A percentile compares a stretch with the other conserved stretches of the same genome.
phyloP scores from a whole-genome alignment of 2,797 vertebrate genomes.

The Eremophila alpestris region DNA sequence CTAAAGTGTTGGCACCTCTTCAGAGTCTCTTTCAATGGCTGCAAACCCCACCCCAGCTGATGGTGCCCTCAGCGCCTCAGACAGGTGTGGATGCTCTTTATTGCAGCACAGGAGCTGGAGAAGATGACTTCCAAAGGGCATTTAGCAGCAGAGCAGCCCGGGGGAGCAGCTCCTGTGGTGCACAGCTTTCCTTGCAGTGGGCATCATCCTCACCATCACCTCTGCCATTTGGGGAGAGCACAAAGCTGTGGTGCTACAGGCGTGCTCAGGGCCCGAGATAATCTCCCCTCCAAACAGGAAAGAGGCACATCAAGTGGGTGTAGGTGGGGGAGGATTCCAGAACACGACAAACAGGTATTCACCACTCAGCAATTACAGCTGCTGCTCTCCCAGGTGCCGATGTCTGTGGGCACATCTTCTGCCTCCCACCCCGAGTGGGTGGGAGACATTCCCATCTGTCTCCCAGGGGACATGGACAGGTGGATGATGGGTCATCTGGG shows the following conservation, averaged over 20 bases:
- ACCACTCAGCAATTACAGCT: not conserved
- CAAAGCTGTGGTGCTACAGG: not conserved
- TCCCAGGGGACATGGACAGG: not conserved
- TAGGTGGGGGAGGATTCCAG: not conserved
- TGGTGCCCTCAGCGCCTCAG: not conserved
- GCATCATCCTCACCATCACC: not conserved
- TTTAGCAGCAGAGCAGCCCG: not conserved
- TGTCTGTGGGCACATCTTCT: not conserved
- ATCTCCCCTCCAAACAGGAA: not conserved
- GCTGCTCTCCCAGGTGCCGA: fast-evolving
- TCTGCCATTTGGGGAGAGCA: not conserved
- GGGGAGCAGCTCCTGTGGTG: not conserved
- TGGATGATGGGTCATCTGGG: no score
- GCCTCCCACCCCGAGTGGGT: not conserved
- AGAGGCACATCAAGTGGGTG: not conserved
- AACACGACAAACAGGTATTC: not conserved
- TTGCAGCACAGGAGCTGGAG: not conserved
- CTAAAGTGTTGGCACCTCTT: not conserved
- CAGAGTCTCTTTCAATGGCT: not conserved
- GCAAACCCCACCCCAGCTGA: not conserved
- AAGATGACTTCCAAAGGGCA: not conserved
- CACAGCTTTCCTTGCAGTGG: not conserved
- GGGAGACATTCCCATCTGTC: not conserved
- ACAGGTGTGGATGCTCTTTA: fast-evolving
- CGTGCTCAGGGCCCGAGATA: not conserved